Evolutionary conservation across 2,113 vertebrate genomes (phyloP).

Genomic region (Morone saxatilis): DNA sequence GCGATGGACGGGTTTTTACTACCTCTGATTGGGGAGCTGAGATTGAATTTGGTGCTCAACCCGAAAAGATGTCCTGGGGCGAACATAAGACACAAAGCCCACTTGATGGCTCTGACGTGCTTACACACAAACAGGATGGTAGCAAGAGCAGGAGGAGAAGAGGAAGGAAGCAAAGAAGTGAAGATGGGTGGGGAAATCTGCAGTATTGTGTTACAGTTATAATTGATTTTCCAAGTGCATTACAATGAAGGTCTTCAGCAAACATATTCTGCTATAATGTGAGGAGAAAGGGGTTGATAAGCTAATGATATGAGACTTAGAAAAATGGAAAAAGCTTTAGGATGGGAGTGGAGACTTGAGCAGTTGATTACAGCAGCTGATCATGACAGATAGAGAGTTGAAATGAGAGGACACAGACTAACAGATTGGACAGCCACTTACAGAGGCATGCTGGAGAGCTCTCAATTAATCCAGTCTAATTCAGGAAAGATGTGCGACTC

Average conservation of each 20-base stretch:
- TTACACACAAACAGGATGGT: slow-evolving; percentile 63
- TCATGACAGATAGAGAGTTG: slow-evolving; percentile 65
- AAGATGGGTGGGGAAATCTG: slow-evolving; percentile 62
- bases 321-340: slow-evolving; percentile 77
- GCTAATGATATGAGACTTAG: slow-evolving; percentile 66
- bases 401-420: slow-evolving; percentile 53
- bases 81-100: slow-evolving; percentile 73
- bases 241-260: slow-evolving; percentile 69
- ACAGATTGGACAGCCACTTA: slow-evolving; percentile 74
- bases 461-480: slow-evolving; percentile 79
- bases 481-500: slow-evolving; percentile 64
- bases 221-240: slow-evolving; percentile 83
- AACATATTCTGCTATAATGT: slow-evolving; percentile 63
- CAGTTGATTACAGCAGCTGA: slow-evolving; percentile 68
- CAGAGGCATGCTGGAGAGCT: slow-evolving; percentile 60
- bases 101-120: slow-evolving; percentile 65
- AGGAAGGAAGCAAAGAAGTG: slow-evolving; percentile 47
- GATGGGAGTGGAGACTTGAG: slow-evolving; percentile 52
- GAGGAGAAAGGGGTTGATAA: slow-evolving; percentile 68
- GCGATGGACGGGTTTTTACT: slow-evolving; percentile 70
- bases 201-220: slow-evolving; percentile 71
- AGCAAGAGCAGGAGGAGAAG: slow-evolving; percentile 26
- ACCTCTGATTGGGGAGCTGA: slow-evolving; percentile 76
- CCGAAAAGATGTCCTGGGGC: slow-evolving; percentile 74
- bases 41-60: slow-evolving; percentile 78